Base-by-base conservation (phyloP, 1,140 invertebrate genomes). In the Orussus abietinus region DNA sequence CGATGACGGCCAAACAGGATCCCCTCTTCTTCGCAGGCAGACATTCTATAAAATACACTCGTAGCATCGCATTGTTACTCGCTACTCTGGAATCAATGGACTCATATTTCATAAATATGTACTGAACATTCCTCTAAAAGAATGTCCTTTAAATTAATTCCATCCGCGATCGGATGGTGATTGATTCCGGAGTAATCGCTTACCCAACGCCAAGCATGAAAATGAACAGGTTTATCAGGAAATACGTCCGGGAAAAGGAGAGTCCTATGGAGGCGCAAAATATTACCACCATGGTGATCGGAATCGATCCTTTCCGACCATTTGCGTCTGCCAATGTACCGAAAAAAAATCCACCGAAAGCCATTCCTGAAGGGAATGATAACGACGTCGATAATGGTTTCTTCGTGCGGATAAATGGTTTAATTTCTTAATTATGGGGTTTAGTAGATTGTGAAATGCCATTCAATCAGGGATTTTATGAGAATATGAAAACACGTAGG, bases 281-380 rank as follows among this genome's bases (percentile, higher is more conserved):
- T 20, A 61, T 35, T 3, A 50, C 29, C 5, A 52, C 28, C 47
- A 57, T 49, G 5, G 54, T 42, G 11, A 43, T 14, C 1, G 57
- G 33, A 42, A 63, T 59, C 11, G 28, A 44, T 31, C 28, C 28
- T 41, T 54, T 61, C 10, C 60, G 52, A 9, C 60, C 57, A 12
- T 39, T 37, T 15, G 38, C 29, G 9, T 63, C 60, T 3, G 49
- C 47, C 17, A 63, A 38, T 36, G 37, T 43, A 28, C 60, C 60
- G 13, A 63, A 55, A 7, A 56, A 3, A 21, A 63, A 51, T 10
- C 51, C 47, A 29, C 60, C 60, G 14, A 51, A 9, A 12, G 51
- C 52, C 56, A 61, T 63, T 40, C 60, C 60, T 63, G 37, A 44
- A n/a, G n/a, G n/a, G n/a, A n/a, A n/a, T n/a, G n/a, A n/a, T n/a